phyloP scores from a whole-genome alignment of 2,797 vertebrate genomes.

The Ambastaia sidthimunki region DNA sequence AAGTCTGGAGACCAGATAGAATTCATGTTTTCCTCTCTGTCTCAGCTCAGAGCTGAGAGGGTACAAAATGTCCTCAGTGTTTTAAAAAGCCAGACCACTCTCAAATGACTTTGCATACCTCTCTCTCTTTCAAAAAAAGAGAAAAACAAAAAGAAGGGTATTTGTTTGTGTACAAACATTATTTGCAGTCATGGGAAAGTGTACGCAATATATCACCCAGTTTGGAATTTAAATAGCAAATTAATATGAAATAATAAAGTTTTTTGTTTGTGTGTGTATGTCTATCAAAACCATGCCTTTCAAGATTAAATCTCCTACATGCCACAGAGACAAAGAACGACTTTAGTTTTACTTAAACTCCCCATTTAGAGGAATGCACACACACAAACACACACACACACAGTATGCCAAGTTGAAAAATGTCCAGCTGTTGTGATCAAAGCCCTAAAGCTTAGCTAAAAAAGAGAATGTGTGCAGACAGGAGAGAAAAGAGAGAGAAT shows the following conservation, averaged over 20 bases:
- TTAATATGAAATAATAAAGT: slow-evolving; percentile 9
- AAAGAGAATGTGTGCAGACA: slow-evolving; percentile 8
- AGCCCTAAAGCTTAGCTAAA: slow-evolving; percentile 34
- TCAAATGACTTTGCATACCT: neutral
- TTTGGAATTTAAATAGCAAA: neutral
- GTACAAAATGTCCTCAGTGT: neutral
- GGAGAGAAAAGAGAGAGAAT: neutral
- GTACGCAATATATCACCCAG: neutral
- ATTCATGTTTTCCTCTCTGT: neutral
- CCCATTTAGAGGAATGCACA: slow-evolving; percentile 62
- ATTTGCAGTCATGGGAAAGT: slow-evolving; percentile 1
- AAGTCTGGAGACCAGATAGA: neutral
- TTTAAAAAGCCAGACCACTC: neutral
- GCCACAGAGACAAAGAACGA: slow-evolving; percentile 56
- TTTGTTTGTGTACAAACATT: neutral
- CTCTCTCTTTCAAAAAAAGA: neutral
- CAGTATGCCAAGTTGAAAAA: slow-evolving; percentile 47
- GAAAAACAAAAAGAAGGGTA: neutral
- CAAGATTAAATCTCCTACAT: slow-evolving; percentile 51
- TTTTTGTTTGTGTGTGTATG: slow-evolving; percentile 16
- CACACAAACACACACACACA: slow-evolving; percentile 28
- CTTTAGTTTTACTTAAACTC: slow-evolving; percentile 63
- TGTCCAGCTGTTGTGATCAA: slow-evolving; percentile 58
- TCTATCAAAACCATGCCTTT: slow-evolving; percentile 33
- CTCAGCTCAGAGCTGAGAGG: neutral